These are phyloP conservation scores for Pseudomugil gertrudae DNA, from an alignment of 2,797 vertebrate genomes.

Conservation along the genomic window DNA sequence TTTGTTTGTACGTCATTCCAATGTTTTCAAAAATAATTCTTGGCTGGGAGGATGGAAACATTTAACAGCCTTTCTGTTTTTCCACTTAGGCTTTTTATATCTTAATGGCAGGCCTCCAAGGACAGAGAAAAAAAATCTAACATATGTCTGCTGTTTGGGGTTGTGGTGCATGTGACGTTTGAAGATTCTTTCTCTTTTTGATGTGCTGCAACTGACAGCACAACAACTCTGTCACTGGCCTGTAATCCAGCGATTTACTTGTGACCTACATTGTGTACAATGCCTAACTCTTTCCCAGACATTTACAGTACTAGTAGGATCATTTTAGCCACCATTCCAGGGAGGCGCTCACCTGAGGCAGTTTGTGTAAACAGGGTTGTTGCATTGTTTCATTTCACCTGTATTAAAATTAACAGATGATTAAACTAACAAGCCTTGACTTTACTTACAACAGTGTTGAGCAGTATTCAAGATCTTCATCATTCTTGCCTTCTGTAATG, in stretches of 20 bases:
- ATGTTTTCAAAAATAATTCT: slow-evolving; percentile 64
- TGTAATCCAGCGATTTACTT: slow-evolving; percentile 81
- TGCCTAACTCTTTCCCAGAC: slow-evolving; percentile 80
- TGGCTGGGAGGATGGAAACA: slow-evolving; percentile 58
- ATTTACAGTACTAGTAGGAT: slow-evolving; percentile 76
- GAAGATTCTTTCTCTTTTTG: slow-evolving; percentile 74
- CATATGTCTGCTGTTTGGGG: slow-evolving; percentile 79
- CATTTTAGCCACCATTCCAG: slow-evolving; percentile 78
- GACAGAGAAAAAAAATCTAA: slow-evolving; percentile 58
- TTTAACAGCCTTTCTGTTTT: slow-evolving; percentile 64
- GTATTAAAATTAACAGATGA: slow-evolving; percentile 86
- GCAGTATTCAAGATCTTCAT: slow-evolving; percentile 20
- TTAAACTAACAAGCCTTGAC: slow-evolving; percentile 74
- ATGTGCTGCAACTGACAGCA: slow-evolving; percentile 68
- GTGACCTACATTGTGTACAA: slow-evolving; percentile 84
- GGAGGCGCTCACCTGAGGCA: slow-evolving; percentile 72
- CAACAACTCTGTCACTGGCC: slow-evolving; percentile 74
- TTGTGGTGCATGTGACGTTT: slow-evolving; percentile 85
- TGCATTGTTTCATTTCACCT: slow-evolving; percentile 87
- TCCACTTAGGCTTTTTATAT: slow-evolving; percentile 72
- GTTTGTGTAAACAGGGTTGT: slow-evolving; percentile 85
- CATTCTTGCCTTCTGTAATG: background rate
- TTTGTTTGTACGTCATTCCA: slow-evolving; percentile 77
- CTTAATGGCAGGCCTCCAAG: slow-evolving; percentile 65
- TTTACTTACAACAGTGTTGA: slow-evolving; percentile 66